Conservation (phyloP, 2,113 vertebrate genomes). For the Cyanocitta stelleri region DNA sequence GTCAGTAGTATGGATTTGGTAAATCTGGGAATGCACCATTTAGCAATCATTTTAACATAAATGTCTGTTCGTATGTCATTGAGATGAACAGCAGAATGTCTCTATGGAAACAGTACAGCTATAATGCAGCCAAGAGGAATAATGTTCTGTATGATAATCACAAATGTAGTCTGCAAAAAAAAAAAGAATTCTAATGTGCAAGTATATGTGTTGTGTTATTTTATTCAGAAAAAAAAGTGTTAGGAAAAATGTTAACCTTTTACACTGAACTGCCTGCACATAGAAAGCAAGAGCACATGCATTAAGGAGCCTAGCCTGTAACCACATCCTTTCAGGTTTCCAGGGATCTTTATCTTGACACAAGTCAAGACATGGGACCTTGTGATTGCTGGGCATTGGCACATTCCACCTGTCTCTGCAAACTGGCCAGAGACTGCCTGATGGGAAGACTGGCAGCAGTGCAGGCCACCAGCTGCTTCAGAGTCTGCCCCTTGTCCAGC, state of each 20-base stretch:
- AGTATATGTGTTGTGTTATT: background rate
- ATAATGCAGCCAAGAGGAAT: background rate
- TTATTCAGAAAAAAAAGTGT: background rate
- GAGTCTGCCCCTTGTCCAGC: background rate
- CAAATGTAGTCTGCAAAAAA: background rate
- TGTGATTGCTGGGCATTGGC: background rate
- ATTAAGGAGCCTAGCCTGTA: background rate
- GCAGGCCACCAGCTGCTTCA: background rate
- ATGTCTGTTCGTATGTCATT: background rate
- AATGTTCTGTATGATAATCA: background rate
- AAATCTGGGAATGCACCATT: background rate
- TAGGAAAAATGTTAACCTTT: background rate
- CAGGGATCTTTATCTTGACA: too few species aligned
- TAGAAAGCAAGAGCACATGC: background rate
- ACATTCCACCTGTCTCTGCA: background rate
- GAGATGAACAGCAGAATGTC: background rate
- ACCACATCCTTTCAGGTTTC: background rate
- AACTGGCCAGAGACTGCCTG: background rate
- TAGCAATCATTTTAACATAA: constrained; percentile 11
- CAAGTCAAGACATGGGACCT: background rate
- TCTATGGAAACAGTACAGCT: constrained; percentile 58
- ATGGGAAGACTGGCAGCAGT: background rate
- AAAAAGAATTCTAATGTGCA: background rate
- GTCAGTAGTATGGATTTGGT: background rate
- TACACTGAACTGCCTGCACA: background rate